These are phyloP conservation scores for Phenganax stokvisi DNA, from an alignment of 92 coral and sea anemone genomes.

Conservation along the genomic window DNA sequence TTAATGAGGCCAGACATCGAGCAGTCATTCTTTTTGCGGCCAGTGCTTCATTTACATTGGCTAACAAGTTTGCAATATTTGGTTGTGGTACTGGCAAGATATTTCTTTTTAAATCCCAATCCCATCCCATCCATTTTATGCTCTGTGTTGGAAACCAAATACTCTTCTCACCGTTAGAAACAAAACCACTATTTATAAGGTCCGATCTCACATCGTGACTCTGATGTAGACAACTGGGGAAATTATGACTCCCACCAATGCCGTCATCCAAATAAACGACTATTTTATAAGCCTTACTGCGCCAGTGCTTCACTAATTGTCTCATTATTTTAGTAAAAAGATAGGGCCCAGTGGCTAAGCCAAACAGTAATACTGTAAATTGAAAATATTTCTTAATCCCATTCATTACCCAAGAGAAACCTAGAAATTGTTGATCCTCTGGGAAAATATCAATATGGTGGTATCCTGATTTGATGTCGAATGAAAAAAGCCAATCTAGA, in stretches of 20 bases:
- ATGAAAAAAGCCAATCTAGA: conserved; percentile 38
- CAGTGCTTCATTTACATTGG: too few species aligned
- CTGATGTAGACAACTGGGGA: too few species aligned
- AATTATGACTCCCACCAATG: conserved; percentile 19
- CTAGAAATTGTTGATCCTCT: conserved; percentile 48
- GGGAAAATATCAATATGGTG: conserved; percentile 48
- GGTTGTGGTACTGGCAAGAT: too few species aligned
- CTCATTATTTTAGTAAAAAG: conserved; percentile 47
- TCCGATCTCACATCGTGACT: too few species aligned
- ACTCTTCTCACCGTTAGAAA: too few species aligned
- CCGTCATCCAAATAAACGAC: conserved; percentile 29
- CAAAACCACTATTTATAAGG: too few species aligned
- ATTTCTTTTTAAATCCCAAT: too few species aligned
- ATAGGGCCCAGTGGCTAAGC: conserved; percentile 45
- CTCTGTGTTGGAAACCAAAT: too few species aligned
- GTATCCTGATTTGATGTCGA: conserved; percentile 51
- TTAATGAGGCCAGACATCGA: conserved; percentile 43
- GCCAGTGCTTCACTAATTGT: conserved; percentile 47
- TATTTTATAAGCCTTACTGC: conserved; percentile 16
- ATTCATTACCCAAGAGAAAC: conserved; percentile 39
- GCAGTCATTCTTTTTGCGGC: too few species aligned
- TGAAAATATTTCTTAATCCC: conserved; percentile 26
- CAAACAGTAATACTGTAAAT: conserved; percentile 47
- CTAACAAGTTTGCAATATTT: too few species aligned
- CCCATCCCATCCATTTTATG: too few species aligned